A percentile compares a stretch with the other conserved stretches of the same genome.
Evolutionary conservation across 1,140 invertebrate species (phyloP).

Genomic region (Macrotrachela quadricornifera): DNA sequence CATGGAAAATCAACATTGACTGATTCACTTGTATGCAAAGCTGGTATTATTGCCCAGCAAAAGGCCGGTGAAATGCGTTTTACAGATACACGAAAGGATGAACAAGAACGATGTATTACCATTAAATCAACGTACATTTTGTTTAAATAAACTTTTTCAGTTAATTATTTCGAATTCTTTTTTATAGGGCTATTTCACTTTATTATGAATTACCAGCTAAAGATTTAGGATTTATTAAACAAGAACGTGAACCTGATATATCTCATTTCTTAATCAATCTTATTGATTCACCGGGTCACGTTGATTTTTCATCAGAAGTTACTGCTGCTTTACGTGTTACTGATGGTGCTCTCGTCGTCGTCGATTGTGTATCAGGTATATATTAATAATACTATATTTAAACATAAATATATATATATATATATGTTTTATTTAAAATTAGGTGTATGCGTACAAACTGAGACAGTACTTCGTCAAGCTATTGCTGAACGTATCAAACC

Average conservation of each 20-base stretch:
- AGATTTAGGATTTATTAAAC: conserved; percentile 70
- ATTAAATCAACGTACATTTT: conserved; percentile 69
- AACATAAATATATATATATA: no score
- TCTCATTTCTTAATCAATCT: conserved; percentile 96
- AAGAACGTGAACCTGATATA: conserved; percentile 52
- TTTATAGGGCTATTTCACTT: conserved; percentile 63
- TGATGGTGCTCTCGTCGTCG: conserved; percentile 91
- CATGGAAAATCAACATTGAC: conserved; percentile 98
- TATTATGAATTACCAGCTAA: conserved; percentile 77
- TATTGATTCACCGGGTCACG: conserved; percentile 96
- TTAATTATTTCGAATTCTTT: conserved; percentile 10
- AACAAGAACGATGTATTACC: conserved; percentile 97
- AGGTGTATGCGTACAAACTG: conserved; percentile 97
- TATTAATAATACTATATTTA: no score
- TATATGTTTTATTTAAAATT: no score
- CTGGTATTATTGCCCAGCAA: conserved; percentile 92
- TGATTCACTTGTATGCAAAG: conserved; percentile 95
- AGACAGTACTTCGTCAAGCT: conserved; percentile 92
- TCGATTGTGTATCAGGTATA: conserved; percentile 93
- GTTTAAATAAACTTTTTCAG: conserved; percentile 41
- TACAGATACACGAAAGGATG: conserved; percentile 96
- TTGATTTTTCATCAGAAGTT: conserved; percentile 97
- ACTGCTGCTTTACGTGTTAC: conserved; percentile 94
- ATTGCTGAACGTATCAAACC: conserved; percentile 97
- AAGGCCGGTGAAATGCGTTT: conserved; percentile 97